Conservation (phyloP, 1,140 invertebrate species). For the Heliothis subflexa region DNA sequence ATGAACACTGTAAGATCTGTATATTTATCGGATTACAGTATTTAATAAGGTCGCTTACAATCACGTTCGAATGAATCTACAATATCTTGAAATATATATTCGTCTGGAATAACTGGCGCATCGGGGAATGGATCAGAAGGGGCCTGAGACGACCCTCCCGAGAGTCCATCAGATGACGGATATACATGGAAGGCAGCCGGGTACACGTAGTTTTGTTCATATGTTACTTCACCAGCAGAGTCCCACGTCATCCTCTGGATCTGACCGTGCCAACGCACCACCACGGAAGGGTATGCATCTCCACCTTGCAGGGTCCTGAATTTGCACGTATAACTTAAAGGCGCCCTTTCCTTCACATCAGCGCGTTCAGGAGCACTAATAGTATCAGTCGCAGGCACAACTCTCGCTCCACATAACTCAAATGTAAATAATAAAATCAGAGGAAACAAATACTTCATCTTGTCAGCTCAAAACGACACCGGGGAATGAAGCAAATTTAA, state of each 20-base stretch:
- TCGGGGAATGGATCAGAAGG: conserved; percentile 51
- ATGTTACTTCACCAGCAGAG: conserved; percentile 35
- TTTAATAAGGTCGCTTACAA: conserved; percentile 53
- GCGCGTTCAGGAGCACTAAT: background rate
- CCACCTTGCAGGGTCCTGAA: conserved; percentile 50
- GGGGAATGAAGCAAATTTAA: conserved; percentile 49
- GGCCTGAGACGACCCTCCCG: conserved; percentile 42
- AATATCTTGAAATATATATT: conserved; percentile 51
- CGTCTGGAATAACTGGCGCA: conserved; percentile 51
- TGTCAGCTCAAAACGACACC: conserved; percentile 41
- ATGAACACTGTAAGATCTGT: background rate
- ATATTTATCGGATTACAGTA: background rate
- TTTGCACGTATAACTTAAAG: conserved; percentile 46
- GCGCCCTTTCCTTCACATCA: conserved; percentile 18
- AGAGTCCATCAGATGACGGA: conserved; percentile 53
- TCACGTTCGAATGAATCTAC: conserved; percentile 47
- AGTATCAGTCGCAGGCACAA: conserved; percentile 50
- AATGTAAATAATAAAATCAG: conserved; percentile 48
- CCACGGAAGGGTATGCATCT: conserved; percentile 58
- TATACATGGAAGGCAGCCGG: conserved; percentile 45
- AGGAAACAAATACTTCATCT: conserved; percentile 54
- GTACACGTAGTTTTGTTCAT: conserved; percentile 50
- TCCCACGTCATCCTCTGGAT: conserved; percentile 57
- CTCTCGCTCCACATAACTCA: conserved; percentile 48
- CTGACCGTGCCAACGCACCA: conserved; percentile 53